Evolutionary conservation across 2,797 vertebrate genomes (phyloP).

Genomic region (Brachyalestes nurse): DNA sequence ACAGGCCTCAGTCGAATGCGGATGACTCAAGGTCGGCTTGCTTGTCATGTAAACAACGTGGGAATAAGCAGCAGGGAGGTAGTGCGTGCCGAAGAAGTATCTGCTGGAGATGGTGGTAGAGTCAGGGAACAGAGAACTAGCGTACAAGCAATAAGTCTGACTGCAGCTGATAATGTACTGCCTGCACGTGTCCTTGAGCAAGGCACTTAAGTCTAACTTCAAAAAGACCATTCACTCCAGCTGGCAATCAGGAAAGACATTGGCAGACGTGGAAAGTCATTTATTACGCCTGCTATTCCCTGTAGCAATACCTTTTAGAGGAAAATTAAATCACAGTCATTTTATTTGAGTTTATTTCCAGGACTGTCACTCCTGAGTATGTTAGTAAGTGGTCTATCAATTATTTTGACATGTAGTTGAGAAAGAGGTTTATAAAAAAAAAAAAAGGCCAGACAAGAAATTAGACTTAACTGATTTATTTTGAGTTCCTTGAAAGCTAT

Average conservation of each 20-base stretch:
- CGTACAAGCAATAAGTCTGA: not conserved
- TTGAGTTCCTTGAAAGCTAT: no score
- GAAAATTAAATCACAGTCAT: not conserved
- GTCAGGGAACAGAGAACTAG: not conserved
- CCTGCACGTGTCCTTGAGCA: not conserved
- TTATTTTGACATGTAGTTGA: not conserved
- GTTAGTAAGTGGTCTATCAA: not conserved
- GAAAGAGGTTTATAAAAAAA: no score
- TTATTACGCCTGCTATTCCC: no score
- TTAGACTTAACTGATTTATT: no score
- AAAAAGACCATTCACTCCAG: not conserved
- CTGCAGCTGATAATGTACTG: not conserved
- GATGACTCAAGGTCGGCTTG: not conserved
- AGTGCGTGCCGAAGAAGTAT: not conserved
- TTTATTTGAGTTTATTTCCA: not conserved
- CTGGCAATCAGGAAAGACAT: not conserved
- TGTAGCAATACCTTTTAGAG: not conserved
- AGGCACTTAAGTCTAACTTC: no score
- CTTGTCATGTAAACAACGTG: constrained; percentile 11
- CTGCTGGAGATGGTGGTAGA: not conserved
- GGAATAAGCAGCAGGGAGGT: not conserved
- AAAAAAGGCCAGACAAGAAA: no score
- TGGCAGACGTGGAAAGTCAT: not conserved
- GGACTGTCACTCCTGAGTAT: not conserved
- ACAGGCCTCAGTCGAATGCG: not conserved